Conservation (phyloP, 2,797 vertebrate species). For the Echeneis naucrates region DNA sequence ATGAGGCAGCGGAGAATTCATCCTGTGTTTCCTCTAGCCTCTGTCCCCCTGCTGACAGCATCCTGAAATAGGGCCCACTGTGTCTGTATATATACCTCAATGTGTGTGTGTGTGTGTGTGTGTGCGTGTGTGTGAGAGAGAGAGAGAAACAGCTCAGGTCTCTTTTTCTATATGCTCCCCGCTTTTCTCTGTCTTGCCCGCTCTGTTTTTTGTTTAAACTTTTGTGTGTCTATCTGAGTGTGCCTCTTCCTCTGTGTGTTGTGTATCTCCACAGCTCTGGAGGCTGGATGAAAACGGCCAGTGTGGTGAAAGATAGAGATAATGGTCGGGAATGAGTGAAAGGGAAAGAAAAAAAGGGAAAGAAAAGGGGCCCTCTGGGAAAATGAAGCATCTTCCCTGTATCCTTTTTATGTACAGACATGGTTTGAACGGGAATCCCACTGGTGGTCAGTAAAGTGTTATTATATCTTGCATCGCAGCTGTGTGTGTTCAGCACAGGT, state of each 20-base stretch:
- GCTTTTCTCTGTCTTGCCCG: constrained; percentile 9
- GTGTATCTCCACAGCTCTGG: constrained; percentile 58
- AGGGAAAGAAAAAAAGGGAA: constrained; percentile 21
- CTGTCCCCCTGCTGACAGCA: constrained; percentile 80
- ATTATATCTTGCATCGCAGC: constrained; percentile 58
- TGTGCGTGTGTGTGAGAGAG: too few species aligned
- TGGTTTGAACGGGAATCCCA: constrained; percentile 65
- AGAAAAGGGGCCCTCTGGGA: constrained; percentile 31
- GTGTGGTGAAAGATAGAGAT: constrained; percentile 57
- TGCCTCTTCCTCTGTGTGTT: constrained; percentile 40
- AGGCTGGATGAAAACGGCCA: constrained; percentile 62
- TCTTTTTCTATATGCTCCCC: constrained; percentile 40
- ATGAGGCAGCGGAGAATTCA: constrained; percentile 83
- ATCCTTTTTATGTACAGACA: constrained; percentile 61
- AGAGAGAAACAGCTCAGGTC: too few species aligned
- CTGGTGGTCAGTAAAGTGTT: constrained; percentile 69
- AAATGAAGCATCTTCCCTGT: constrained; percentile 60
- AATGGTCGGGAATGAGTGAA: constrained; percentile 47
- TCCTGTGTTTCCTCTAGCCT: constrained; percentile 80
- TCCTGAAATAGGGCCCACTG: constrained; percentile 79
- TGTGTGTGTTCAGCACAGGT: constrained; percentile 39
- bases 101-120: constrained; percentile 36
- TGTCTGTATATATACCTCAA: constrained; percentile 69
- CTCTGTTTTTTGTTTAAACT: constrained; percentile 31
- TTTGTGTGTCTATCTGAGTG: constrained; percentile 27